These are phyloP conservation scores for Bombus fervidus DNA, from an alignment of 1,140 invertebrate species.

Conservation along the genomic window DNA sequence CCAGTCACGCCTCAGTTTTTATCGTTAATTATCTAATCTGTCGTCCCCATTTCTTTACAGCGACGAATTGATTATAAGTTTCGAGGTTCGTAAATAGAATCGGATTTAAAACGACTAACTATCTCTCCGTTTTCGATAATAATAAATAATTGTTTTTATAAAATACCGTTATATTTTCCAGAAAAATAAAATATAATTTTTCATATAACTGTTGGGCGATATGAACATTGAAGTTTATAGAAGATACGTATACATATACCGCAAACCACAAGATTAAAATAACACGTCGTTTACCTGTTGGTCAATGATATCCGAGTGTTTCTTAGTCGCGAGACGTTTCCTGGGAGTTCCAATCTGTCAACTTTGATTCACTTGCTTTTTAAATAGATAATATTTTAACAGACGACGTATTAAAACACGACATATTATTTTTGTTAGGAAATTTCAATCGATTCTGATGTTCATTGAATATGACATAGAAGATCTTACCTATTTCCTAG, in stretches of 20 bases:
- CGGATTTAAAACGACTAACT: background rate
- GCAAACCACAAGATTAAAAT: background rate
- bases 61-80: background rate
- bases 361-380: constrained; percentile 12
- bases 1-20: background rate
- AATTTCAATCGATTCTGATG: background rate
- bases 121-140: background rate
- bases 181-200: background rate
- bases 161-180: background rate
- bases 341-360: background rate
- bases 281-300: constrained; percentile 26
- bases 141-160: background rate
- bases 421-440: background rate
- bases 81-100: background rate
- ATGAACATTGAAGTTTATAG: background rate
- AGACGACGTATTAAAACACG: background rate
- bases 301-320: background rate
- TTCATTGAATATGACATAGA: background rate
- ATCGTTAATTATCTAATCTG: constrained; percentile 18
- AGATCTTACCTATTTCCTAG: background rate
- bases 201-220: too few relatives aligned
- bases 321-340: background rate
- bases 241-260: background rate
- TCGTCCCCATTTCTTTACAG: background rate
- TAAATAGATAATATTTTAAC: constrained; percentile 32